Conservation (phyloP, 2,113 vertebrate species). For the Laticauda laticaudata region DNA sequence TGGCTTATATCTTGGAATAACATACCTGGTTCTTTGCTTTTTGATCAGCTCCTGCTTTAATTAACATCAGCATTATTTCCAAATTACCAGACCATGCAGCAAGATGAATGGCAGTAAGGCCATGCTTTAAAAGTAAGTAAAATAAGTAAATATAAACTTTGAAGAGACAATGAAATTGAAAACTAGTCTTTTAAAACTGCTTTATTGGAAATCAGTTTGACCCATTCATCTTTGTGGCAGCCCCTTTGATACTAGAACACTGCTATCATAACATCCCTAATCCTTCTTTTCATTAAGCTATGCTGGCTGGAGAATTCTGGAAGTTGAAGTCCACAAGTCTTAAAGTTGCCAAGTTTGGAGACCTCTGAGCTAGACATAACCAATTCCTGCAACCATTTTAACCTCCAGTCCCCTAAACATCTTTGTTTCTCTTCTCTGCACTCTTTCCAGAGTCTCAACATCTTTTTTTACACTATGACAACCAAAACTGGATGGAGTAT, state of each 20-base stretch:
- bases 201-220: neutral
- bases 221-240: neutral
- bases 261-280: neutral
- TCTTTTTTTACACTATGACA: neutral
- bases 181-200: neutral
- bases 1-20: constrained; percentile 15
- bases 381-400: neutral
- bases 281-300: neutral
- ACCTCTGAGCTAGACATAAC: neutral
- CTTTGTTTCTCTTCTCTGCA: neutral
- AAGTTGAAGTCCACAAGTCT: no score
- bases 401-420: neutral
- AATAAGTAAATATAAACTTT: constrained; percentile 42
- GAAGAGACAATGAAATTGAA: constrained; percentile 19
- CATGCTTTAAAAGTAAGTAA: constrained; percentile 73
- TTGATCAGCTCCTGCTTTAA: constrained; percentile 85
- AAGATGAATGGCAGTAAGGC: constrained; percentile 83
- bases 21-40: constrained; percentile 80
- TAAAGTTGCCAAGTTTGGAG: no score
- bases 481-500: neutral
- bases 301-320: no score
- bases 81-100: constrained; percentile 89
- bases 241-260: neutral
- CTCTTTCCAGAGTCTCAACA: neutral
- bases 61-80: constrained; percentile 80